Evolutionary conservation across 1,140 invertebrate genomes (phyloP).

Genomic region (Odontomachus brunneus): DNA sequence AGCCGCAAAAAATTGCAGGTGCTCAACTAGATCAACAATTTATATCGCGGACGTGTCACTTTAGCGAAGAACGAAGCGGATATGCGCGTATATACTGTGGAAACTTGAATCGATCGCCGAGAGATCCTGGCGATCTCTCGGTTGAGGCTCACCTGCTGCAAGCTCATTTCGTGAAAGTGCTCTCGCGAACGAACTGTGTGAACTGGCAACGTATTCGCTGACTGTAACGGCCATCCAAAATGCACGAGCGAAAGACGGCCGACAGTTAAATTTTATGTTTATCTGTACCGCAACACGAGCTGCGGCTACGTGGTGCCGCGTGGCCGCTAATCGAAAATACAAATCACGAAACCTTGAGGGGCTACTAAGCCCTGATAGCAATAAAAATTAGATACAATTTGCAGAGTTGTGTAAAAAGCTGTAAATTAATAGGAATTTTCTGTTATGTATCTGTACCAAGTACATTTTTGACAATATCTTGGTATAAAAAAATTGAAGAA

Average conservation of each 20-base stretch:
- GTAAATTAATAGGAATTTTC: no score
- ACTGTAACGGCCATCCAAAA: constrained; percentile 39
- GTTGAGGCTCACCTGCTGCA: constrained; percentile 55
- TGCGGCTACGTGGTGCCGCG: background rate
- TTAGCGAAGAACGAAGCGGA: constrained; percentile 10
- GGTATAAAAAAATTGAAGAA: no score
- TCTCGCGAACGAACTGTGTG: constrained; percentile 50
- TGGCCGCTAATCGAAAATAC: constrained; percentile 47
- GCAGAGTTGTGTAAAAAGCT: no score
- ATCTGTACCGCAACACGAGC: constrained; percentile 68
- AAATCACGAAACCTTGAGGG: constrained; percentile 26
- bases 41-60: constrained; percentile 17
- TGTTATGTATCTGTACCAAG: no score
- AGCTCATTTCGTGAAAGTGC: constrained; percentile 72
- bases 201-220: constrained; percentile 61
- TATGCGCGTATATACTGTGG: background rate
- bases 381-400: no score
- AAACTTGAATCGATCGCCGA: constrained; percentile 28
- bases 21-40: background rate
- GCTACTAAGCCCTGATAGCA: no score
- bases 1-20: background rate
- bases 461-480: no score
- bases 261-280: constrained; percentile 82
- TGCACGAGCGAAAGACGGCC: constrained; percentile 55
- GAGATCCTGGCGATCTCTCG: constrained; percentile 11